Base-by-base conservation (phyloP, 2,888 invertebrate species). In the Ophion ventricosus region DNA sequence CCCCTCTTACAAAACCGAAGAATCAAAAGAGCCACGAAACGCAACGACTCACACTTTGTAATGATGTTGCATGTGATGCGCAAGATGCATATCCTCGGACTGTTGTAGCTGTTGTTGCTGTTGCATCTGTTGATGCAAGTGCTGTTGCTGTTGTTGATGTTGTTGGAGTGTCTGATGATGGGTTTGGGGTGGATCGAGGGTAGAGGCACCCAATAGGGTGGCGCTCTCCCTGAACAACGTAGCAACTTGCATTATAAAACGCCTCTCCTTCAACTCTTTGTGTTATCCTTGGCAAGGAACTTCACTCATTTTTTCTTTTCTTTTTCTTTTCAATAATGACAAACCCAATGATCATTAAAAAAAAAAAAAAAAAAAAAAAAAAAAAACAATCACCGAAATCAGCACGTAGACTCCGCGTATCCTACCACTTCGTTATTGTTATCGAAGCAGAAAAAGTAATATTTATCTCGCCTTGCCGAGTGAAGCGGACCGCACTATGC, bases 171-270 rank as follows among this genome's bases (percentile, higher is more conserved):
- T 88, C 79, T 93, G 93, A 86, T 92, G 92, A 87, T 90, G 93
- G 75, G 91, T 92, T 86, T 92, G 93, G 74, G 93, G 93, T 72
- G 94, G 94, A 93, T 95, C 94, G 91, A 95, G 95, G 94, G 95
- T 95, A 88, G 95, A 94, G 91, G 95, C 95, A 91, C 95, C 95
- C 91, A 95, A 94, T 92, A 96, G 94, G 92, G 95, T 95, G 92
- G 95, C 95, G 93, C 95, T 95, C 94, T 96, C 96, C 91, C 95
- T 94, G 92, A 96, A 96, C 92, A 95, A 93, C 93, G 95, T 95
- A 91, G 95, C 95, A 93, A 96, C 95, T 95, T 96, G 96, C 95
- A 95, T 96, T 92, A 91, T 93, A 35, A 57, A 35, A 59, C n/a
- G 29, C 17, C 17, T 35, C 26, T 35, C 20, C 29, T 11, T 43